These are phyloP conservation scores for Nerophis lumbriciformis DNA, from an alignment of 2,113 vertebrate species.

Conservation along the genomic window DNA sequence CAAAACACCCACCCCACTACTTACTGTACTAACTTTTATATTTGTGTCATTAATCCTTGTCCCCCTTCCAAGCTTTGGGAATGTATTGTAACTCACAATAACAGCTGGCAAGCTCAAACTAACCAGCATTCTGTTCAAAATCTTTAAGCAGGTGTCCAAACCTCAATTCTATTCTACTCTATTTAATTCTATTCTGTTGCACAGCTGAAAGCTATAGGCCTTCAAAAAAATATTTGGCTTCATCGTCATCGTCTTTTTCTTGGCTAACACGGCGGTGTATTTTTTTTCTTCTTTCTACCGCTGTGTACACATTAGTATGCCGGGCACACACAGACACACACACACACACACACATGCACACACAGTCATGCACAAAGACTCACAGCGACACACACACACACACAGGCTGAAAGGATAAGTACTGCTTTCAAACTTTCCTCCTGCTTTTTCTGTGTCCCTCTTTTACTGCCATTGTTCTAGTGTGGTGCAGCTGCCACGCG, in stretches of 20 bases:
- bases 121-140: slow-evolving; percentile 3
- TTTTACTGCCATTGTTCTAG: slow-evolving; percentile 65
- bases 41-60: too few species aligned
- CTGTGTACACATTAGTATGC: slow-evolving; percentile 46
- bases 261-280: slow-evolving; percentile 38
- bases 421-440: slow-evolving; percentile 66
- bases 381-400: slow-evolving; percentile 1
- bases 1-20: too few species aligned
- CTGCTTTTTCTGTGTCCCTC: slow-evolving; percentile 46
- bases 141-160: slow-evolving; percentile 37
- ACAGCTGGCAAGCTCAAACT: slow-evolving; percentile 38
- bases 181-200: slow-evolving; percentile 14
- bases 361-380: slow-evolving; percentile 15
- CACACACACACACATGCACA: slow-evolving; percentile 16
- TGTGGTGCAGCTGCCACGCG: slow-evolving; percentile 66
- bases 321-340: slow-evolving; percentile 11
- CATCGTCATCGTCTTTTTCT: slow-evolving; percentile 37
- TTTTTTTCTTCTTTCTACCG: slow-evolving; percentile 23
- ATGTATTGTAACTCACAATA: slow-evolving; percentile 39
- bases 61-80: not conserved
- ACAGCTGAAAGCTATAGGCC: slow-evolving; percentile 36
- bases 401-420: slow-evolving; percentile 59
- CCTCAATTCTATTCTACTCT: slow-evolving; percentile 1
- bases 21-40: too few species aligned
- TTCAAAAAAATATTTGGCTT: slow-evolving; percentile 46